These are phyloP conservation scores for Drosophila neocordata DNA, from an alignment of 1,140 invertebrate species.

Conservation along the genomic window DNA sequence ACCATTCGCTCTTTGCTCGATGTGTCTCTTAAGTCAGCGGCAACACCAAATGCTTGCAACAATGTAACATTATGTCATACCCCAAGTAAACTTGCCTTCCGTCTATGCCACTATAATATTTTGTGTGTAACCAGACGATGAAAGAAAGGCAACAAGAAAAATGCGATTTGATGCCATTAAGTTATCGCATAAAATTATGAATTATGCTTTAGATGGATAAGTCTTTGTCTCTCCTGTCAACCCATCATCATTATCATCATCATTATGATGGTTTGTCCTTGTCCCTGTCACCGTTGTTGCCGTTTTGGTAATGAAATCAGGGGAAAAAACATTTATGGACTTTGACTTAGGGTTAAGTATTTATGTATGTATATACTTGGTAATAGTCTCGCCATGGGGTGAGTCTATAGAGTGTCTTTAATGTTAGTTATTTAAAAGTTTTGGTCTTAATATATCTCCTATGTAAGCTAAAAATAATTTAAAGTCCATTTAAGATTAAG, in stretches of 20 bases:
- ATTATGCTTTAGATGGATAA: constrained; percentile 38
- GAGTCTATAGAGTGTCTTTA: not conserved
- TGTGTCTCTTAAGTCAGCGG: constrained; percentile 18
- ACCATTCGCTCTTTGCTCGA: not conserved
- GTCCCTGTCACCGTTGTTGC: constrained; percentile 19
- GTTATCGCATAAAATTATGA: constrained; percentile 56
- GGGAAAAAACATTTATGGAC: constrained; percentile 13
- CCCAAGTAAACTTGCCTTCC: constrained; percentile 21
- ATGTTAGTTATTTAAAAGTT: not conserved
- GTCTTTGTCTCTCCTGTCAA: constrained; percentile 26
- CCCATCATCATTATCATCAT: not conserved
- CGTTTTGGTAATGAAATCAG: constrained; percentile 20
- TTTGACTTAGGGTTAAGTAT: constrained; percentile 2
- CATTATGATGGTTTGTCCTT: constrained; percentile 30
- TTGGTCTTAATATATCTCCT: not conserved
- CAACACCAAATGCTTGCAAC: constrained; percentile 34
- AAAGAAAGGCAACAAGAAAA: constrained; percentile 9
- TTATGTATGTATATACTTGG: not conserved
- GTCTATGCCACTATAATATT: constrained; percentile 18
- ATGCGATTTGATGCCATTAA: constrained; percentile 24
- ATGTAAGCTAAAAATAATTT: not conserved
- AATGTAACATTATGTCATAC: constrained; percentile 62
- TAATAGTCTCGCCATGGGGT: not conserved
- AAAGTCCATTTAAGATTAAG: not conserved
- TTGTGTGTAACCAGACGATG: not conserved